These are phyloP conservation scores for Daubentonia madagascariensis DNA, from an alignment of 2,113 vertebrate genomes.

Conservation along the genomic window DNA sequence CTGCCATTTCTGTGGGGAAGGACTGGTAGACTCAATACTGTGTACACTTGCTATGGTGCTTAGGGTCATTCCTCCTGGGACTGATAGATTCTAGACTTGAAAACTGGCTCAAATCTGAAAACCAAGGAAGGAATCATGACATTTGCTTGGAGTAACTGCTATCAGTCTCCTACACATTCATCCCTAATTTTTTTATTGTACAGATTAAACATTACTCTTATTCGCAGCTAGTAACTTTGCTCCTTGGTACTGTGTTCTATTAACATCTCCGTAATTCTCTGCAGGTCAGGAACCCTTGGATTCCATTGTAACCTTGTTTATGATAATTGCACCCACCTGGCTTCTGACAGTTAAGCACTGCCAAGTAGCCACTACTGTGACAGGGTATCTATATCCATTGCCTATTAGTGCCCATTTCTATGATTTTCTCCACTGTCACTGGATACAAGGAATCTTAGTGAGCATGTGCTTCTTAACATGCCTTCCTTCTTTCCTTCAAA, in stretches of 20 bases:
- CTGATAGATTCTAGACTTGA: not conserved
- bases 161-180: not conserved
- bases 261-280: not conserved
- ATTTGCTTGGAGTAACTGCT: not conserved
- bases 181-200: not conserved
- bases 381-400: not conserved
- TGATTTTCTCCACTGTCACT: not conserved
- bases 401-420: not conserved
- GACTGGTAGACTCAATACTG: not conserved
- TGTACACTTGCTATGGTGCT: not conserved
- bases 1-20: not conserved
- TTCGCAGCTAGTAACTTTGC: not conserved
- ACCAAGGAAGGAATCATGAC: not conserved
- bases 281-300: not conserved
- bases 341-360: not conserved
- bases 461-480: too few relatives aligned
- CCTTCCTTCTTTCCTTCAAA: too few relatives aligned
- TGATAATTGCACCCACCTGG: not conserved
- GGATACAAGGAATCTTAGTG: too few relatives aligned
- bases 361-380: not conserved
- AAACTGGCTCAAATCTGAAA: not conserved
- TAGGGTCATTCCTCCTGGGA: not conserved
- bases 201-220: not conserved
- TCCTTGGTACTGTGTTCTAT: not conserved
- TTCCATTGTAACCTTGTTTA: not conserved